Evolutionary conservation across 2,797 vertebrate genomes (phyloP).

Genomic region (Tapirus indicus): DNA sequence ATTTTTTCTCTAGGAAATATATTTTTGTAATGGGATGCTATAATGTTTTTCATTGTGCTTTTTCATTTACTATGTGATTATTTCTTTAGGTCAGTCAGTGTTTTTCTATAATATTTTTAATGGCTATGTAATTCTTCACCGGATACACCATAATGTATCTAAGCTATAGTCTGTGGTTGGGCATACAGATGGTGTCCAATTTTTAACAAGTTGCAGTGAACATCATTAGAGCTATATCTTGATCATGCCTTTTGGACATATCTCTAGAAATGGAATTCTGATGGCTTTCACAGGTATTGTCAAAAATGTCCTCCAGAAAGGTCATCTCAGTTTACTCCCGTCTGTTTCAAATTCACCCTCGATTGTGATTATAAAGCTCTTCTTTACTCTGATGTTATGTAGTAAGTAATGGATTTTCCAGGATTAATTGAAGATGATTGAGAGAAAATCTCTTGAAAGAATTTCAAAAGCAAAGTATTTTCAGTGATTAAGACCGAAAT

Average conservation of each 20-base stretch:
- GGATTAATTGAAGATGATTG: conserved; percentile 48
- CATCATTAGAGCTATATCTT: background rate
- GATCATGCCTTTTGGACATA: background rate
- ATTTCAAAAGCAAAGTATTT: conserved; percentile 61
- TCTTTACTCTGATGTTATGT: background rate
- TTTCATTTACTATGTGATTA: background rate
- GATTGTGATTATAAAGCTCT: conserved; percentile 31
- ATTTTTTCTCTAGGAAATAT: background rate
- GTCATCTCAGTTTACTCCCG: background rate
- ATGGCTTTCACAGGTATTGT: background rate
- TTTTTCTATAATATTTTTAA: conserved; percentile 28
- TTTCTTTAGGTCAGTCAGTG: background rate
- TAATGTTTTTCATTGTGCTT: background rate
- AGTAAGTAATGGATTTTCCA: conserved; percentile 7
- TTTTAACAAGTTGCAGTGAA: background rate
- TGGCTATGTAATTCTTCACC: background rate
- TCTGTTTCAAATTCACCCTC: conserved; percentile 48
- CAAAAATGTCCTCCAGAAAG: background rate
- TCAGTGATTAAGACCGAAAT: conserved; percentile 50
- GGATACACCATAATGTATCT: background rate
- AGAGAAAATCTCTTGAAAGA: conserved; percentile 59
- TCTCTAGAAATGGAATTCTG: conserved; percentile 10
- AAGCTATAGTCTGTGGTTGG: background rate
- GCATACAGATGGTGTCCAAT: background rate
- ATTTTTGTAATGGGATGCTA: background rate